Base-by-base conservation (phyloP, 2,888 invertebrate species). In the Cristatella mucedo region DNA sequence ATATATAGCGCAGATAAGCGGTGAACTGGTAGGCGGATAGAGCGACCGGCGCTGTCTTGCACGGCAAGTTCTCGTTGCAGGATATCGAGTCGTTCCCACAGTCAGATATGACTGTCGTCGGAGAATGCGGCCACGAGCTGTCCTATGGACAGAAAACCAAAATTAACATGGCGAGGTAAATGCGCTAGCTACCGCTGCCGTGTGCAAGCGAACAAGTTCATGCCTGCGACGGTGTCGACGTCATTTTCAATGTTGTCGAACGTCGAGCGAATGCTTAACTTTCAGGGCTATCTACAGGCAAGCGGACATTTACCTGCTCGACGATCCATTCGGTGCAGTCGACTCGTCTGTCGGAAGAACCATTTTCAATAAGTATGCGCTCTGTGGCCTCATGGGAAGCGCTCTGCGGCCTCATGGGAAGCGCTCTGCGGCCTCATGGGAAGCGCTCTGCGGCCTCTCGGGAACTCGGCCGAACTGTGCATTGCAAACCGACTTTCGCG, bases 261-360 rank as follows among this genome's bases (percentile, higher is more conserved):
- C n/a, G 9, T 26, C 9, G 26, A 9, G 9, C 26, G 9, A 26
- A 26, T 9, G 26, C 26, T 26, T 29, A 6, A 18, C n/a, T 41
- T 44, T n/a, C 49, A 53, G 54, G 38, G 53, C 51, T 24, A 47
- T 52, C 11, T 54, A 54, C 43, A 49, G 52, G 29, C 46, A 51
- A 37, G 44, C 47, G 21, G 53, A 54, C 26, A 48, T 49, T 22
- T 53, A 47, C 41, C 47, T 54, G 9, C 45, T 54, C 19, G 54
- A 54, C 41, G 53, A 51, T 32, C 49, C 51, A 32, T 44, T 54
- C 33, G 41, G 40, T 33, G 42, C 22, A 15, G 36, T 36, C 4
- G 36, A 36, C 19, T 36, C 36, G 4, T 36, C 22, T 13, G 36
- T 36, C 5, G 36, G 36, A 15, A n/a, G 36, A 13, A 36, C 36